Evolutionary conservation across 1,140 invertebrate genomes (phyloP).

Genomic region (Psilanteris sp.): DNA sequence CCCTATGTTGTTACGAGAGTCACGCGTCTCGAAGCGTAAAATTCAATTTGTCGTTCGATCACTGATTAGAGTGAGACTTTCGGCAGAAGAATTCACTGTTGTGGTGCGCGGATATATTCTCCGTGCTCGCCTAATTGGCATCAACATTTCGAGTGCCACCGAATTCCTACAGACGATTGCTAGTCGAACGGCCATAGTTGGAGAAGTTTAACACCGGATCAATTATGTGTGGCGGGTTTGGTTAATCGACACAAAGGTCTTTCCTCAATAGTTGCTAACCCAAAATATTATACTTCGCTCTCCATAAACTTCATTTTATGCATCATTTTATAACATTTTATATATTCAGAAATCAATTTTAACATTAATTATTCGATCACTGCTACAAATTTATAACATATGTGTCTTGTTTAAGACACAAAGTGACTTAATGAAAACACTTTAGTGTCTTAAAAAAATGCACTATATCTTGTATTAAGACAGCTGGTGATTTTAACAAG

Average conservation of each 20-base stretch:
- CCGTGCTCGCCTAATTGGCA: slow-evolving; percentile 53
- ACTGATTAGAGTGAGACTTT: slow-evolving; percentile 64
- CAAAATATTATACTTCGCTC: neutral
- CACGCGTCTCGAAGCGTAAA: slow-evolving; percentile 62
- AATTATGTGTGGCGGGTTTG: slow-evolving; percentile 35
- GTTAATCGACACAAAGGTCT: slow-evolving; percentile 70
- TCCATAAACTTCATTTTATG: neutral
- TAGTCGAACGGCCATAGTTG: slow-evolving; percentile 43
- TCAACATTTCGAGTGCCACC: slow-evolving; percentile 49
- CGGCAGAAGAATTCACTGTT: slow-evolving; percentile 55
- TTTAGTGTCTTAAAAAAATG: too few species aligned
- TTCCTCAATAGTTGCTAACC: slow-evolving; percentile 66
- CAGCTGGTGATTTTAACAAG: too few species aligned
- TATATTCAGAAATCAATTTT: too few species aligned
- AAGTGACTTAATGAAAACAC: too few species aligned
- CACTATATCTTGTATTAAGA: too few species aligned
- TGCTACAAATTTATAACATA: too few species aligned
- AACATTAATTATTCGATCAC: too few species aligned
- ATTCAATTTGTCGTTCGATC: slow-evolving; percentile 64
- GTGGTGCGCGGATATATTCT: slow-evolving; percentile 43
- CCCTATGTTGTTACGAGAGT: slow-evolving; percentile 56
- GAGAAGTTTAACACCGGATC: slow-evolving; percentile 49
- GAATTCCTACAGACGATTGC: slow-evolving; percentile 55
- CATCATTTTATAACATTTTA: too few species aligned
- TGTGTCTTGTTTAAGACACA: too few species aligned